Evolutionary conservation across 2,888 invertebrate species (phyloP).

Genomic region (Drosophila subsilvestris): DNA sequence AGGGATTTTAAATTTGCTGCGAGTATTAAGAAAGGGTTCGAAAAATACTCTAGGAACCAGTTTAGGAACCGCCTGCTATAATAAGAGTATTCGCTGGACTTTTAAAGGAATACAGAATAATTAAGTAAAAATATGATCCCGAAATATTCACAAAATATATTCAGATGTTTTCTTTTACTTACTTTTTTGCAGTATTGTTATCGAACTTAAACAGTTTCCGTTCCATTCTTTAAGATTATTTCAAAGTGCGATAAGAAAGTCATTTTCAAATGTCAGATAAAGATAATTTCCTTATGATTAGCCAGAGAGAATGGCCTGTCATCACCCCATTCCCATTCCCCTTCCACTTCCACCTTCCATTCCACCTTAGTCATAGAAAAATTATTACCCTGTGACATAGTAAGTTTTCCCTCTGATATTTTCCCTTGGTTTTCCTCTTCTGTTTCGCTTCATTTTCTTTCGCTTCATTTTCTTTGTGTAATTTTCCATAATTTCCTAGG

Average conservation of each 20-base stretch:
- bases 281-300: slow-evolving; percentile 3
- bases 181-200: background rate
- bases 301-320: background rate
- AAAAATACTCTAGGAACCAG: background rate
- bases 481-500: slow-evolving; percentile 47
- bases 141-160: no score
- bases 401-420: no score
- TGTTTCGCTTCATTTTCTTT: background rate
- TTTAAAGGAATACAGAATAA: no score
- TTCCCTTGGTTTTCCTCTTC: background rate
- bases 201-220: no score
- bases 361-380: slow-evolving; percentile 3
- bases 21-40: no score
- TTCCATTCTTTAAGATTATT: no score
- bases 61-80: background rate
- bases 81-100: no score
- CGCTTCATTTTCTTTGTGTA: slow-evolving; percentile 8
- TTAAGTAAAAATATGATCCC: no score
- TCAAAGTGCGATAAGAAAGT: no score
- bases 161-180: background rate
- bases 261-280: slow-evolving; percentile 6
- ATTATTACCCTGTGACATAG: background rate
- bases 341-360: background rate
- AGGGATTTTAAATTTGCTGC: no score
- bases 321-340: background rate